Evolutionary conservation across 64 coral and sea anemone genomes (phyloP), one percentile per base, ranked within the genome.

Genomic region (Montipora efflorescens): DNA sequence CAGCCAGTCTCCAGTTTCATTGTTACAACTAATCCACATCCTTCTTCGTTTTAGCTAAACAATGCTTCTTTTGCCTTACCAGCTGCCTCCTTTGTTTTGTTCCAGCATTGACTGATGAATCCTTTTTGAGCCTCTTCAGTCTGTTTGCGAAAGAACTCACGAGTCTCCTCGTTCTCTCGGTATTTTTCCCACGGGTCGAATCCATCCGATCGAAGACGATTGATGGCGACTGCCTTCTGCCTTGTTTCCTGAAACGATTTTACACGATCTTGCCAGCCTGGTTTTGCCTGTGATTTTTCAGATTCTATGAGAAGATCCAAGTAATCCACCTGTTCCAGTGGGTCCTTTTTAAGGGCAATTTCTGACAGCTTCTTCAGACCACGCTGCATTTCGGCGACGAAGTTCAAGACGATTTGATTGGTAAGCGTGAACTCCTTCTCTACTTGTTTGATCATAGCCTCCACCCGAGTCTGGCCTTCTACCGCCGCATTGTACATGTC

Each of bases 331-430:
- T 93, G 84, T 73, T 93, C 83, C 2, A 93, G 92, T 57, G 92
- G 92, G 76, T 93, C 84, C 74, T 93, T 93, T 51, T 93, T 93
- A 6, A 93, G 84, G 5, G 92, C 92, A 57, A 93, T 93, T 93
- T 93, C 77, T 67, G 83, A 88, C 73, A 93, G 45, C 43, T 19
- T 88, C 28, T 74, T 8, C 9, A 93, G 67, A 70, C 92, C 76
- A 81, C 92, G 92, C 67, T 57, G 53, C 53, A 57, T 57, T 57
- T 57, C 53, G 53, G 53, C 53, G 53, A 57, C 53, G 1, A 2
- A 57, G 53, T 1, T 2, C 49, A 93, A 84, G 55, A 8, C 15
- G 11, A 47, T 87, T 19, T 0, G 81, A 78, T 76, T 87, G 11
- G 15, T 87, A 36, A 0, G 1, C 1, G 0, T 20, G 59, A 93